A percentile compares a stretch with the other conserved stretches of the same genome.
phyloP scores from a whole-genome alignment of 2,797 vertebrate genomes.

The Coregonus suidteri region DNA sequence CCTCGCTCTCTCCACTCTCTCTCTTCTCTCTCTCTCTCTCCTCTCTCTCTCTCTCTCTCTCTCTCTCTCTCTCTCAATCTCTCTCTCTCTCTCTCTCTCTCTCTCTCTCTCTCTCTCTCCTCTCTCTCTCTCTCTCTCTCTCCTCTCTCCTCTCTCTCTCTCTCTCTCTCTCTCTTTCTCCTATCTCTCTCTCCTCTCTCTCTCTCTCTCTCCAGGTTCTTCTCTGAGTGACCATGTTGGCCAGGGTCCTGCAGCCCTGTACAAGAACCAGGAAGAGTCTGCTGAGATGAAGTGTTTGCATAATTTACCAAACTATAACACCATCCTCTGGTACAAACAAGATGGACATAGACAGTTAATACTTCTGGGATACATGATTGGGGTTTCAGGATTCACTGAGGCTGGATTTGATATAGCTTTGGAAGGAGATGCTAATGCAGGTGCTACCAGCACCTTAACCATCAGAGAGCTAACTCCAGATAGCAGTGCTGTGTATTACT shows the following conservation, averaged over 20 bases:
- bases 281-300: conserved; percentile 51
- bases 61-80: background rate
- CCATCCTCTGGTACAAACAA: conserved; percentile 64
- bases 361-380: conserved; percentile 42
- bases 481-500: conserved; percentile 61
- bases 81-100: too few species aligned
- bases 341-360: conserved; percentile 18
- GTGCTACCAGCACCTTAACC: conserved; percentile 29
- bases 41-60: too few species aligned
- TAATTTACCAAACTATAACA: background rate
- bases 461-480: background rate
- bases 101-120: too few species aligned
- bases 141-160: background rate
- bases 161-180: background rate
- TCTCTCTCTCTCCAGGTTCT: conserved; percentile 26
- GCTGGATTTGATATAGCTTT: conserved; percentile 7
- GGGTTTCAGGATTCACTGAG: rapidly evolving
- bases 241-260: conserved; percentile 44
- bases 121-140: too few species aligned
- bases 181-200: background rate
- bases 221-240: conserved; percentile 27
- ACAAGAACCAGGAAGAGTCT: background rate
- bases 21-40: too few species aligned
- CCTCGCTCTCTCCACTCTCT: too few species aligned
- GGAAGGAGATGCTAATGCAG: conserved; percentile 28